phyloP scores from a whole-genome alignment of 2,113 vertebrate species.

The Nyctereutes procyonoides region DNA sequence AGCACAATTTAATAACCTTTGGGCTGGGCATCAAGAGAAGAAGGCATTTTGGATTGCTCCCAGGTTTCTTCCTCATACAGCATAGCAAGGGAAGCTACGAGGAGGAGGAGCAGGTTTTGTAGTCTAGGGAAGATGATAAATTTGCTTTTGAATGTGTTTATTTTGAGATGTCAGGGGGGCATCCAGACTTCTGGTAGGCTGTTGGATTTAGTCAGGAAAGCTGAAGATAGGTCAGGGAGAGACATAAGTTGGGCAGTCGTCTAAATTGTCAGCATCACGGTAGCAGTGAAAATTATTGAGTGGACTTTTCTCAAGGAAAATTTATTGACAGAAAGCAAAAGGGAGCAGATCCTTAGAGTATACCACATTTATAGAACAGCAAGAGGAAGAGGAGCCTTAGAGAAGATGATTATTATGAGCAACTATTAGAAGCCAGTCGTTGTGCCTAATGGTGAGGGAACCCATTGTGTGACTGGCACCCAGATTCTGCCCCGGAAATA shows the following conservation, averaged over 20 bases:
- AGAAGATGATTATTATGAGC: neutral
- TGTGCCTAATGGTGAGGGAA: neutral
- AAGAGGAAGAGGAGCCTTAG: neutral
- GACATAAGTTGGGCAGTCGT: neutral
- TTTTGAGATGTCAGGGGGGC: neutral
- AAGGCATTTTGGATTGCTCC: slow-evolving; percentile 68
- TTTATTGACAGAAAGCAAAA: neutral
- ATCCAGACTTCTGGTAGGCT: neutral
- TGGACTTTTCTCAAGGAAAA: slow-evolving; percentile 47
- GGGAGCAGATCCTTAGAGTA: neutral
- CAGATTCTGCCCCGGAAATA: neutral
- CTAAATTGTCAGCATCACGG: neutral
- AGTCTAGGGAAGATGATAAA: slow-evolving; percentile 9
- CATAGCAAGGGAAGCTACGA: slow-evolving; percentile 30
- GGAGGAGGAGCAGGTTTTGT: neutral
- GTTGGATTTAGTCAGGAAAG: slow-evolving; percentile 53
- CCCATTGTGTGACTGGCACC: neutral
- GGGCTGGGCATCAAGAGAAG: slow-evolving; percentile 55
- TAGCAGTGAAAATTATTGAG: slow-evolving; percentile 25
- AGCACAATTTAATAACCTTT: slow-evolving; percentile 75
- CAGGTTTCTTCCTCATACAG: slow-evolving; percentile 57
- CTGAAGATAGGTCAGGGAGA: neutral
- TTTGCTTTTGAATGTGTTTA: slow-evolving; percentile 62
- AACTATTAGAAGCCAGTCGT: neutral
- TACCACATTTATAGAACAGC: neutral